phyloP scores from a whole-genome alignment of 2,888 invertebrate genomes.

The Auanema sp. region DNA sequence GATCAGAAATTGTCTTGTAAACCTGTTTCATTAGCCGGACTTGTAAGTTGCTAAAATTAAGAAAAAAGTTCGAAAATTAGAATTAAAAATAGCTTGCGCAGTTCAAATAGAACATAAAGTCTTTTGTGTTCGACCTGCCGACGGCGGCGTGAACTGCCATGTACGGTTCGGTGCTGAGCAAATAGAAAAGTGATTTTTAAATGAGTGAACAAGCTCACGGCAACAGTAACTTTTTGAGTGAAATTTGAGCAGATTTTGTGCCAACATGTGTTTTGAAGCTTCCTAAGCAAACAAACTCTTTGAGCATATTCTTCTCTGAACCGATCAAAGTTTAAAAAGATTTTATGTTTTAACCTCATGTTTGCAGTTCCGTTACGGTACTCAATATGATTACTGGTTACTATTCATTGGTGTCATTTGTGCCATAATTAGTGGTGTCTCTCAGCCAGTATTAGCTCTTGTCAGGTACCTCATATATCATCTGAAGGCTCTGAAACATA shows the following conservation, averaged over 20 bases:
- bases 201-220: neutral
- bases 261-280: neutral
- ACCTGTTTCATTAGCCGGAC: conserved; percentile 41
- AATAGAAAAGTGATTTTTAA: neutral
- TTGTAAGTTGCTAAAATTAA: conserved; percentile 33
- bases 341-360: conserved; percentile 5
- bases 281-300: conserved; percentile 1
- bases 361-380: conserved; percentile 50
- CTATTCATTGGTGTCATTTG: conserved; percentile 43
- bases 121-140: too few relatives aligned
- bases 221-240: neutral
- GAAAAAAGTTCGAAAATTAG: neutral
- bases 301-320: neutral
- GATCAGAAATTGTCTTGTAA: conserved; percentile 32
- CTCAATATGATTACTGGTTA: conserved; percentile 36
- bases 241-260: conserved; percentile 1
- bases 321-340: conserved; percentile 4
- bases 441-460: conserved; percentile 49
- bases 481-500: neutral
- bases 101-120: too few relatives aligned
- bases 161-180: too few relatives aligned
- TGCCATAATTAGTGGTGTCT: conserved; percentile 42
- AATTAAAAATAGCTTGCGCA: neutral
- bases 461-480: conserved; percentile 25
- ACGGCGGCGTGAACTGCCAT: too few relatives aligned